Percentiles rank a stretch among this genome's conserved stretches.
These are phyloP conservation scores for Lasius platythorax DNA, from an alignment of 2,888 invertebrate species.

Conservation along the genomic window DNA sequence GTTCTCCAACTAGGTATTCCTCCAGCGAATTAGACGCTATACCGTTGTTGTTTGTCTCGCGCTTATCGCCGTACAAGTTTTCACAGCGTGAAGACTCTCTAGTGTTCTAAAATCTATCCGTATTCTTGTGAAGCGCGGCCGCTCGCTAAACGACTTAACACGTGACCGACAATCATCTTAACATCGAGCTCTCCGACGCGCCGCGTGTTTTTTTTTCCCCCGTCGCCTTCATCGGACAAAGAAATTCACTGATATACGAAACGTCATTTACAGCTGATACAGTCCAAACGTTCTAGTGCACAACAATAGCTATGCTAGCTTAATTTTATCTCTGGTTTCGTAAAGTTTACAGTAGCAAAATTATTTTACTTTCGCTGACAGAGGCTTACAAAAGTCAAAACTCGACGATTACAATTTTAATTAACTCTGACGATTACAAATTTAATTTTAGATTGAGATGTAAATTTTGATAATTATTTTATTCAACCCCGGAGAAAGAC, in stretches of 20 bases:
- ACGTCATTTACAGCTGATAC: neutral
- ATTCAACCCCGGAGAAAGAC: neutral
- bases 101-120: constrained; percentile 26
- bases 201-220: neutral
- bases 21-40: neutral
- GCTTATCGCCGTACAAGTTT: constrained; percentile 34
- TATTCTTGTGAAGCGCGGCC: neutral
- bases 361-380: neutral
- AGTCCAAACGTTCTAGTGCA: constrained; percentile 1
- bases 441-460: neutral
- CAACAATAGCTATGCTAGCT: neutral
- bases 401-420: neutral
- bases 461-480: neutral
- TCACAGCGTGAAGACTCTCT: constrained; percentile 9
- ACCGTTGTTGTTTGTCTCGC: neutral
- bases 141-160: constrained; percentile 51
- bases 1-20: neutral
- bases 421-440: neutral
- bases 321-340: neutral
- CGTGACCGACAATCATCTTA: constrained; percentile 49
- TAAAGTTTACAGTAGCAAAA: neutral
- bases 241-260: constrained; percentile 37
- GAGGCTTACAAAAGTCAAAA: neutral
- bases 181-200: constrained; percentile 7
- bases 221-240: constrained; percentile 25